Conservation (phyloP, 2,797 vertebrate genomes). For the Sternotherus odoratus region DNA sequence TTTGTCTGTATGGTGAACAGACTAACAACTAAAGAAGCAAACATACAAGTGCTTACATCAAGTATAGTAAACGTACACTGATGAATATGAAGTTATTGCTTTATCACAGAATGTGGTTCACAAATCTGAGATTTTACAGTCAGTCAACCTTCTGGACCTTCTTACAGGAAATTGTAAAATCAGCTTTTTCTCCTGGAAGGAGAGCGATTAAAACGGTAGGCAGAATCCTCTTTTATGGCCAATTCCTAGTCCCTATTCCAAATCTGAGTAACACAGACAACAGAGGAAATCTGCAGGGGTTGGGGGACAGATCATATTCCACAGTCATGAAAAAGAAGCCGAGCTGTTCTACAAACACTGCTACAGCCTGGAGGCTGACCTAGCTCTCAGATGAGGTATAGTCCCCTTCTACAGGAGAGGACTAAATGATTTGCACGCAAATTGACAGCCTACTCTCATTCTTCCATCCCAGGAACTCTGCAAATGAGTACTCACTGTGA, state of each 20-base stretch:
- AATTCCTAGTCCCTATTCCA: not conserved
- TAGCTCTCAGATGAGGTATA: not conserved
- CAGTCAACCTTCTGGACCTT: not conserved
- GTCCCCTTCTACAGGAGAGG: rapidly evolving
- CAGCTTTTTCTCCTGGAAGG: not conserved
- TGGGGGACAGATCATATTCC: not conserved
- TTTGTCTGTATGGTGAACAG: constrained; percentile 13
- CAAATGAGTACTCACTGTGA: not conserved
- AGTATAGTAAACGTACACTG: not conserved
- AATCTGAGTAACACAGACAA: not conserved
- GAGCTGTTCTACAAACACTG: not conserved
- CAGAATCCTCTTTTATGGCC: not conserved
- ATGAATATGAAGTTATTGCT: not conserved
- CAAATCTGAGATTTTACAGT: not conserved
- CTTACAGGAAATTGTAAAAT: not conserved
- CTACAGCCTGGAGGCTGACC: not conserved
- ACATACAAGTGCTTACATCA: not conserved
- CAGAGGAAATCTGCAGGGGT: not conserved
- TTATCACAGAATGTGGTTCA: not conserved
- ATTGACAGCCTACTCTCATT: not conserved
- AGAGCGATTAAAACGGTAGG: not conserved
- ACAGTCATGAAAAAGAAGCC: not conserved
- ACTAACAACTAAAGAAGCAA: not conserved
- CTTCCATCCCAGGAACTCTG: not conserved
- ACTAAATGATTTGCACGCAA: not conserved